phyloP scores from a whole-genome alignment of 2,888 invertebrate species.

The Villa cingulata region DNA sequence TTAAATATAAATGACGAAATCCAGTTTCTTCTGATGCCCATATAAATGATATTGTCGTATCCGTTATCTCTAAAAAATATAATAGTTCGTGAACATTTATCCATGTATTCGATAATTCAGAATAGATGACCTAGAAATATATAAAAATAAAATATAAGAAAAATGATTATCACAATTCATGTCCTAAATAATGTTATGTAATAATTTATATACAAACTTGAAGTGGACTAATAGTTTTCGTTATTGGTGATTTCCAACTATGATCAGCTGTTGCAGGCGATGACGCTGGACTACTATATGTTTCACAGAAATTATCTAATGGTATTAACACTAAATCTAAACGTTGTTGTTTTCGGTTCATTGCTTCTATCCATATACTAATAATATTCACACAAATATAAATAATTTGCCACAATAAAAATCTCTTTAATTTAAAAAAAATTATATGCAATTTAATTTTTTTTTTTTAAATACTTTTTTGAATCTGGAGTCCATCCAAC shows the following conservation, averaged over 20 bases:
- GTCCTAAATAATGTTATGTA: no score
- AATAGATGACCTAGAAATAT: constrained; percentile 29
- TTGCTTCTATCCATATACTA: constrained; percentile 84
- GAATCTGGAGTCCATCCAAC: constrained; percentile 93
- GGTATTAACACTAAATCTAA: constrained; percentile 74
- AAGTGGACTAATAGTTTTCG: constrained; percentile 29
- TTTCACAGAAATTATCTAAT: constrained; percentile 54
- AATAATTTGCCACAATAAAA: no score
- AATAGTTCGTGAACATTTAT: constrained; percentile 86
- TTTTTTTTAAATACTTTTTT: constrained; percentile 52
- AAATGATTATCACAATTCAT: no score
- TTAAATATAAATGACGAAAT: constrained; percentile 72
- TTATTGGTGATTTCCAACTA: constrained; percentile 34
- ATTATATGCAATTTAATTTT: background rate
- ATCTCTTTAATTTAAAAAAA: no score
- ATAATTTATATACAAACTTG: constrained; percentile 21
- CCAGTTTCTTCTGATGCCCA: constrained; percentile 92
- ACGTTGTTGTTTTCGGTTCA: constrained; percentile 75
- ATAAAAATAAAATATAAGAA: no score
- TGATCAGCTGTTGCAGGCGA: constrained; percentile 34
- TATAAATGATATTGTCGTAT: constrained; percentile 49
- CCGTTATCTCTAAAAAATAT: constrained; percentile 52
- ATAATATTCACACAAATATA: constrained; percentile 9
- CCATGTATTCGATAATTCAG: constrained; percentile 61
- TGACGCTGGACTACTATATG: constrained; percentile 36